Percentiles rank a stretch among this genome's conserved stretches.
These are phyloP conservation scores for Craseonycteris thonglongyai DNA, from an alignment of 2,113 vertebrate species.

Conservation along the genomic window DNA sequence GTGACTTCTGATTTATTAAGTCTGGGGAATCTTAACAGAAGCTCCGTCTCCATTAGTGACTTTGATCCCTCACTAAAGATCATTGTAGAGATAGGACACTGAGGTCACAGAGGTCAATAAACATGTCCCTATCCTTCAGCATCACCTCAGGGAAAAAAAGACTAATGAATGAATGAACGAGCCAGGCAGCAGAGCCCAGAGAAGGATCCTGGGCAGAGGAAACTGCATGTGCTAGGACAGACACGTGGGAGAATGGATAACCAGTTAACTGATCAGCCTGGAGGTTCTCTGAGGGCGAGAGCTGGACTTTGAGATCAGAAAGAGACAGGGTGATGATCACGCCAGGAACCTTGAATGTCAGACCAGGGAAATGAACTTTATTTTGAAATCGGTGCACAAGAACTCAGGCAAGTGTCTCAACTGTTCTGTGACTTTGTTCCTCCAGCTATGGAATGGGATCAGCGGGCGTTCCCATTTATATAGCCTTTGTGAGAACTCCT, in stretches of 20 bases:
- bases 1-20: not conserved
- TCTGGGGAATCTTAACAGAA: not conserved
- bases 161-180: fast-evolving
- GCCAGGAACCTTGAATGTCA: not conserved
- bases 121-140: fast-evolving
- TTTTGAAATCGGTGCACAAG: fast-evolving
- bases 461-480: fast-evolving
- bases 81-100: not conserved
- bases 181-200: fast-evolving
- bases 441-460: not conserved
- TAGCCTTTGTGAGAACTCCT: fast-evolving
- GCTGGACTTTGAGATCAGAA: too few species aligned
- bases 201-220: not conserved
- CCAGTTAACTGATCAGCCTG: too few species aligned
- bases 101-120: not conserved
- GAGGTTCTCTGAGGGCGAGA: fast-evolving
- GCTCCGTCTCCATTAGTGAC: not conserved
- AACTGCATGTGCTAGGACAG: fast-evolving
- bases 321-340: fast-evolving
- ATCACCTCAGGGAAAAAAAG: not conserved
- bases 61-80: not conserved
- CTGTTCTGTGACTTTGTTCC: not conserved
- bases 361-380: not conserved
- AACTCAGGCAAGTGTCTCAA: fast-evolving
- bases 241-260: fast-evolving